These are phyloP conservation scores for Pagetopsis macropterus DNA, from an alignment of 2,797 vertebrate species.

Conservation along the genomic window DNA sequence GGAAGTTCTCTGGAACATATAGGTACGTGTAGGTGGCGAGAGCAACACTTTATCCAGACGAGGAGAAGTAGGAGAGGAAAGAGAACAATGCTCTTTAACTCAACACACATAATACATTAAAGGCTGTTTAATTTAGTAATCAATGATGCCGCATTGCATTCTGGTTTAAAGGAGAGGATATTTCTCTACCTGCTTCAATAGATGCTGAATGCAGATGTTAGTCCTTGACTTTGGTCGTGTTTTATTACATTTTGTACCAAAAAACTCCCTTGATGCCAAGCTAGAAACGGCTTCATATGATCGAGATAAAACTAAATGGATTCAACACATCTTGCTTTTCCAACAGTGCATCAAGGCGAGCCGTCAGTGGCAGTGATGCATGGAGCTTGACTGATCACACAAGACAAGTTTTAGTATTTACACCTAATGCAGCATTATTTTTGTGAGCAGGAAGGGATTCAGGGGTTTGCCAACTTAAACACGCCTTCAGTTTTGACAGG, in stretches of 20 bases:
- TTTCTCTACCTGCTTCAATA: conserved; percentile 9
- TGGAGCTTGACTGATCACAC: not conserved
- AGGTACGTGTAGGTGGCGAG: conserved; percentile 51
- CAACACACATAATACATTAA: conserved; percentile 6
- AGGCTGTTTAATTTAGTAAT: conserved; percentile 5
- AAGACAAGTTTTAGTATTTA: not conserved
- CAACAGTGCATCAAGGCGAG: not conserved
- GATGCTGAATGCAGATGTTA: conserved; percentile 11
- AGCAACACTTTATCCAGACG: conserved; percentile 27
- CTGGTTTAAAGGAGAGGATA: not conserved
- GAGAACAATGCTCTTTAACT: conserved; percentile 19
- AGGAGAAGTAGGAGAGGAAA: not conserved
- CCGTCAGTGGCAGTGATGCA: not conserved
- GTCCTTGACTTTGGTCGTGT: not conserved
- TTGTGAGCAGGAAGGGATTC: not conserved
- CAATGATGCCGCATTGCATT: not conserved
- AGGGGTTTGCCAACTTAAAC: not conserved
- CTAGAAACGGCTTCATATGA: not conserved
- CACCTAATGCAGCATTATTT: not conserved
- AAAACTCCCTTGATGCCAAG: not conserved
- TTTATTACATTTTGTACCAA: not conserved
- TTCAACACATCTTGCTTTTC: not conserved
- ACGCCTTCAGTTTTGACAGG: not conserved
- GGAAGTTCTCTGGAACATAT: conserved; percentile 41
- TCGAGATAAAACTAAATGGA: not conserved